Conservation (phyloP, 2,888 invertebrate genomes). For the Tenthredo amoena region DNA sequence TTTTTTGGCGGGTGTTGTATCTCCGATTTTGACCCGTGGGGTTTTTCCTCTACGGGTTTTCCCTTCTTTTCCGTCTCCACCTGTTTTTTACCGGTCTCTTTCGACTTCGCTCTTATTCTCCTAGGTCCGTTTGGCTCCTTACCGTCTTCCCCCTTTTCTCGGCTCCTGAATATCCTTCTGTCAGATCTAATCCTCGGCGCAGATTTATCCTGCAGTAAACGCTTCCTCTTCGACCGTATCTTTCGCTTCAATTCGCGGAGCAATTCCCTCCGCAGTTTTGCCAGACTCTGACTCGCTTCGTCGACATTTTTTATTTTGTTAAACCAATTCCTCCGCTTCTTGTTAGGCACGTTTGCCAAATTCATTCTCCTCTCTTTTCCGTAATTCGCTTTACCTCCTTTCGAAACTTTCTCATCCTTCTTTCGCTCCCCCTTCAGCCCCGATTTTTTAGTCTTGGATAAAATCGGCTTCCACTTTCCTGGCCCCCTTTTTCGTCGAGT, state of each 20-base stretch:
- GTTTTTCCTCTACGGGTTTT: neutral
- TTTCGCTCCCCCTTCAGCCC: neutral
- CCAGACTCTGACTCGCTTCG: neutral
- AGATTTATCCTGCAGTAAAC: neutral
- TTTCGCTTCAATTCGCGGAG: constrained; percentile 56
- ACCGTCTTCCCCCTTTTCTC: neutral
- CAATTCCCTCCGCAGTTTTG: constrained; percentile 45
- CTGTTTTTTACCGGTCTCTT: neutral
- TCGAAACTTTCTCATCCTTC: neutral
- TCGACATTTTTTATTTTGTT: constrained; percentile 51
- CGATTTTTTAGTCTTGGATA: neutral
- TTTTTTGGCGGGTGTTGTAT: neutral
- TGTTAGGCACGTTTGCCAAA: constrained; percentile 56
- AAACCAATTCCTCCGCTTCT: constrained; percentile 60
- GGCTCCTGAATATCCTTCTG: neutral
- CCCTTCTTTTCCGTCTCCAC: neutral
- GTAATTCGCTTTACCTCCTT: constrained; percentile 23
- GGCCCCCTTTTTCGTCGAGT: neutral
- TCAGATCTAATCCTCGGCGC: neutral
- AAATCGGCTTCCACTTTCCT: neutral
- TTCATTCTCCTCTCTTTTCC: constrained; percentile 59
- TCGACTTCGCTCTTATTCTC: neutral
- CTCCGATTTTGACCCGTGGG: neutral
- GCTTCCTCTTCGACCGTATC: constrained; percentile 34
- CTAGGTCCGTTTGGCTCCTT: neutral